A percentile compares a stretch with the other conserved stretches of the same genome.
These are phyloP conservation scores for Pentalonia nigronervosa DNA, from an alignment of 1,140 invertebrate genomes.

Conservation along the genomic window DNA sequence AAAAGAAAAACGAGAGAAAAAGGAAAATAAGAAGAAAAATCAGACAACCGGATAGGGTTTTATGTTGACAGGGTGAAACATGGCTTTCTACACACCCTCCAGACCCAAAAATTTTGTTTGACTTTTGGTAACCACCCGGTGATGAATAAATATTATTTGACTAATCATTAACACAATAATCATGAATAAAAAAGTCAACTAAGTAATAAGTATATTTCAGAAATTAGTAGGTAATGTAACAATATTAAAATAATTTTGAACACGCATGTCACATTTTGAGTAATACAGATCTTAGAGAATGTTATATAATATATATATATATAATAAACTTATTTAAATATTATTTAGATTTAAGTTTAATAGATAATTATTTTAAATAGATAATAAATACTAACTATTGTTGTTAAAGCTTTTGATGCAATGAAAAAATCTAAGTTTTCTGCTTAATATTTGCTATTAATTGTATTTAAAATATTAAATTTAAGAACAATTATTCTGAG, in stretches of 20 bases:
- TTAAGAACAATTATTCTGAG: not conserved
- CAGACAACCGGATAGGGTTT: conserved; percentile 54
- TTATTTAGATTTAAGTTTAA: not conserved
- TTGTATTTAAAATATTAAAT: not conserved
- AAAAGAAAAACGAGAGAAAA: conserved; percentile 26
- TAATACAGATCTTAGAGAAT: not conserved
- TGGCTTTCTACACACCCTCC: conserved; percentile 51
- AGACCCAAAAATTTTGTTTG: not conserved
- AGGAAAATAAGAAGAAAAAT: conserved; percentile 13
- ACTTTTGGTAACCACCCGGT: conserved; percentile 9
- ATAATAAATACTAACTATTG: too few relatives aligned
- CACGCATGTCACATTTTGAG: not conserved
- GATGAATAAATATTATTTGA: conserved; percentile 36
- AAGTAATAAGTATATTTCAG: not conserved
- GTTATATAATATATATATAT: too few relatives aligned
- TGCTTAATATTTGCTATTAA: not conserved
- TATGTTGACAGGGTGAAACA: conserved; percentile 57
- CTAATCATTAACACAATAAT: not conserved
- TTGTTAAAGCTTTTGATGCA: too few relatives aligned
- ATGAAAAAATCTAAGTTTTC: too few relatives aligned
- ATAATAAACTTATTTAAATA: not conserved
- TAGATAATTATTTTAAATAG: not conserved
- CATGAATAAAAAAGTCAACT: not conserved
- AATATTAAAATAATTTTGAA: not conserved
- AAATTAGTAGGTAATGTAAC: not conserved